phyloP scores from a whole-genome alignment of 2,797 vertebrate genomes.

The Lithobates sylvaticus region DNA sequence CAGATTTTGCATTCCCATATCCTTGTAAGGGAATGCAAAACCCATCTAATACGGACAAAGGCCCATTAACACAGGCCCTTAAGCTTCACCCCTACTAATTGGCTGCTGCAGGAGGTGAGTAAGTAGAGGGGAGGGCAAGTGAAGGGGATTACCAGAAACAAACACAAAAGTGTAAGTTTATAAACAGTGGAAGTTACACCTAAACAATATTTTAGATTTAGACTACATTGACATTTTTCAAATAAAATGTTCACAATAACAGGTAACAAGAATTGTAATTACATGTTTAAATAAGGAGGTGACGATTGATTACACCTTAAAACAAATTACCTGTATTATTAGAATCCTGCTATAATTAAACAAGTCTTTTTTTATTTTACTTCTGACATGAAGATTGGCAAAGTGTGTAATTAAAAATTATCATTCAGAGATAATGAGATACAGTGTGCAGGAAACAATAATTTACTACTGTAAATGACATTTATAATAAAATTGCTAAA shows the following conservation, averaged over 20 bases:
- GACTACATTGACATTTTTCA: not conserved
- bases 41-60: too few relatives aligned
- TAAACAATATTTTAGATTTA: not conserved
- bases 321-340: slow-evolving; percentile 17
- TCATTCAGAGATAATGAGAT: slow-evolving; percentile 51
- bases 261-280: too few relatives aligned
- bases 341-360: slow-evolving; percentile 35
- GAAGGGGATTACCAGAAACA: too few relatives aligned
- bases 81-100: too few relatives aligned
- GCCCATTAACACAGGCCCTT: too few relatives aligned
- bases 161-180: not conserved
- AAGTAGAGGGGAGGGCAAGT: too few relatives aligned
- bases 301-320: slow-evolving; percentile 15
- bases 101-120: too few relatives aligned
- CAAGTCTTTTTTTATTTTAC: slow-evolving; percentile 29
- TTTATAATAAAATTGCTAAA: slow-evolving; percentile 18
- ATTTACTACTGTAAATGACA: slow-evolving; percentile 32
- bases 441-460: slow-evolving; percentile 6
- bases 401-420: slow-evolving; percentile 45
- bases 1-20: too few relatives aligned
- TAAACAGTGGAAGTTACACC: not conserved
- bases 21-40: too few relatives aligned
- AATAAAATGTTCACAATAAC: too few relatives aligned
- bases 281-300: not conserved
- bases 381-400: slow-evolving; percentile 12